Evolutionary conservation across 2,888 invertebrate species (phyloP), one percentile per base, ranked within the genome.

Genomic region (Glaucopsyche alexis): DNA sequence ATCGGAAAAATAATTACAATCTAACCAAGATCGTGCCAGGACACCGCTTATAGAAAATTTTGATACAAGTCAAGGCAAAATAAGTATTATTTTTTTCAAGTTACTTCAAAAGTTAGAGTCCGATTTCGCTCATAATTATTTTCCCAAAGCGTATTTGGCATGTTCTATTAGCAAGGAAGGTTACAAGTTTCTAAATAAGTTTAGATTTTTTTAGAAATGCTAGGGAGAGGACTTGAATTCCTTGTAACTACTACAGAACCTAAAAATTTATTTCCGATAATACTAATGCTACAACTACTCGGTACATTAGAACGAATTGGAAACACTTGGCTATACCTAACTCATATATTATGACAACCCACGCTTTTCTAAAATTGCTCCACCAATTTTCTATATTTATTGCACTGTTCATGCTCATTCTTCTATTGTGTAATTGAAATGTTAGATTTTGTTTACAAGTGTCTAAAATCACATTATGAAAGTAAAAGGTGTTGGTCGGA

Each of bases 361-460:
- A 60, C 60, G 29, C 60, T 60, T 60, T 60, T 29, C 60, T 60
- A 60, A 60, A 60, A 60, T 14, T 60, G 38, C 60, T 60, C 29
- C 29, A 29, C 29, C 60, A 13, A 38, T 60, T 60, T 14, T 60
- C 29, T 60, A 29, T 60, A 60, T 60, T 60, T 60, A 60, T 60
- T 13, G 60, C 60, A 47, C 11, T 38, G 60, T 38, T 60, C 29
- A 29, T 60, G 8, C 19, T 55, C 19, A 55, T 55, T 55, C 11
- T 19, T 55, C 19, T 55, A 13, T 47, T 6, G 55, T 11, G 19
- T 19, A 55, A 52, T 52, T 19, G 55, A 1, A 55, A 5, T 55
- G 19, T 55, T 19, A 55, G 13, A 55, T 55, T 19, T 19, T 55
- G 55, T 11, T 60, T 7, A 29, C 14, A 29, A 29, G 29, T 38